Percentiles rank a stretch among this genome's conserved stretches.
Conservation (phyloP, 2,888 invertebrate genomes). For the Griposia aprilina region DNA sequence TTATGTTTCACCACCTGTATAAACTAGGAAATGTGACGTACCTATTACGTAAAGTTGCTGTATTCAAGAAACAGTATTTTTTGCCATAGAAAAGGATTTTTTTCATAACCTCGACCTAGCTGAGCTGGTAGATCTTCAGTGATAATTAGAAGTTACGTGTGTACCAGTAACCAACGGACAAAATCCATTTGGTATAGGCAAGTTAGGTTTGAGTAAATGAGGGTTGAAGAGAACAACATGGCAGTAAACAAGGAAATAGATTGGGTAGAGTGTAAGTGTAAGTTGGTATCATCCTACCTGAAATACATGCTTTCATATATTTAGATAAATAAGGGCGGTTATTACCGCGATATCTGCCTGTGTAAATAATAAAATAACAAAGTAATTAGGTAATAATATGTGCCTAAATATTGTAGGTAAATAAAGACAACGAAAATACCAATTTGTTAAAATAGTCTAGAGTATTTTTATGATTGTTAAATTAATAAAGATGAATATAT, state of each 20-base stretch:
- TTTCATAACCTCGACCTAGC: slow-evolving; percentile 20
- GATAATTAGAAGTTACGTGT: neutral
- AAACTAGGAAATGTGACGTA: neutral
- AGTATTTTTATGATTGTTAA: slow-evolving; percentile 59
- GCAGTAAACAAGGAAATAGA: neutral
- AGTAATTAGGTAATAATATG: slow-evolving; percentile 38
- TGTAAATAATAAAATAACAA: slow-evolving; percentile 50
- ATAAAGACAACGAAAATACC: slow-evolving; percentile 65
- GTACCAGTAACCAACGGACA: neutral
- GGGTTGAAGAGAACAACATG: neutral
- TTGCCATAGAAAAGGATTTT: neutral
- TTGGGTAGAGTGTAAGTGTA: neutral
- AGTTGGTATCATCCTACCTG: neutral
- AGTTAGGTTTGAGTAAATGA: neutral
- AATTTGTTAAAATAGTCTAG: slow-evolving; percentile 57
- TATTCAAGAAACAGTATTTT: slow-evolving; percentile 11
- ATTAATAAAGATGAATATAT: slow-evolving; percentile 67
- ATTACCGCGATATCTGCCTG: neutral
- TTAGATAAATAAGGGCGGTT: neutral
- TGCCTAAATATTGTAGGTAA: slow-evolving; percentile 45
- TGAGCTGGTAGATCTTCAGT: slow-evolving; percentile 1
- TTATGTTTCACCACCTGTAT: slow-evolving; percentile 25
- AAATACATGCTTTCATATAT: neutral
- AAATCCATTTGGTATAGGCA: neutral
- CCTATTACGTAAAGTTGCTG: neutral